phyloP scores from a whole-genome alignment of 2,113 vertebrate genomes.

The Syngnathus scovelli region DNA sequence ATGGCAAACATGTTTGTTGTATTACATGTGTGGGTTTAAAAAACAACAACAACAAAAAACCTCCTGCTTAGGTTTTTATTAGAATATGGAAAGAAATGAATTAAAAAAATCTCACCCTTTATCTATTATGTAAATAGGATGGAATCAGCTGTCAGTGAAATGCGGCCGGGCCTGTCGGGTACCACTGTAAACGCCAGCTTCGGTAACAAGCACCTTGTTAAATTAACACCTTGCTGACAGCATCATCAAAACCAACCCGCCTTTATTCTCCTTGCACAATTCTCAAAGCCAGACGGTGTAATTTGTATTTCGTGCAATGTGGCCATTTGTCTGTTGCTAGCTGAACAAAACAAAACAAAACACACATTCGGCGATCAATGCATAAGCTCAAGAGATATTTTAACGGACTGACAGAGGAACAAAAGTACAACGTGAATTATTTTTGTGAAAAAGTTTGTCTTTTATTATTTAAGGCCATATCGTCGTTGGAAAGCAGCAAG shows the following conservation, averaged over 20 bases:
- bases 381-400: no score
- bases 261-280: background rate
- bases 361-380: background rate
- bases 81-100: background rate
- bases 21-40: background rate
- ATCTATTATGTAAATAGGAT: no score
- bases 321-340: background rate
- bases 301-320: background rate
- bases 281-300: background rate
- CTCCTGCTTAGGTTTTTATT: background rate
- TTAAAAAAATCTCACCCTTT: no score
- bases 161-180: background rate
- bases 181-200: background rate
- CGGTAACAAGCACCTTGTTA: background rate
- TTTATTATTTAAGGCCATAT: no score
- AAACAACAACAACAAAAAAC: no score
- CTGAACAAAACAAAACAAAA: background rate
- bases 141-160: background rate
- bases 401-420: no score
- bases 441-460: no score
- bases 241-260: background rate
- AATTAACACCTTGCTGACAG: background rate
- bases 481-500: background rate
- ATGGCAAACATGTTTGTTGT: background rate
- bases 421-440: no score